A percentile compares a stretch with the other conserved stretches of the same genome.
Evolutionary conservation across 37 sponge, comb jelly and placozoan genomes (phyloP).

Genomic region (Dysidea cf. avara): DNA sequence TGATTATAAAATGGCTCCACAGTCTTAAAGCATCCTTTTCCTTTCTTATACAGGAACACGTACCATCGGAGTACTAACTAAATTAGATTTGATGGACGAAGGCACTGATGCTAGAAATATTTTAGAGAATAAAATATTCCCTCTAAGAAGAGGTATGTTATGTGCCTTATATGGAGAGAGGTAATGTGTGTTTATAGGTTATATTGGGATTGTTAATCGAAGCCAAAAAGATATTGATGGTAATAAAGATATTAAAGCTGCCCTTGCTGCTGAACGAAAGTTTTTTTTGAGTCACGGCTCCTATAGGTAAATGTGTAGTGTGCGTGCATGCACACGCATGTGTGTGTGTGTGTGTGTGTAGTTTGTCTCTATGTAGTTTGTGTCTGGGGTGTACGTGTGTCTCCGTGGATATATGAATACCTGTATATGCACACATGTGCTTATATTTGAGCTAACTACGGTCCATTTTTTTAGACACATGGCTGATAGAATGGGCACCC

Average conservation of each 20-base stretch:
- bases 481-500: slow-evolving; percentile 93
- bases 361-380: no score
- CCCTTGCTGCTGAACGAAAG: slow-evolving; percentile 91
- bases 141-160: slow-evolving; percentile 84
- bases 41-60: slow-evolving; percentile 37
- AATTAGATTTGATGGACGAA: slow-evolving; percentile 99
- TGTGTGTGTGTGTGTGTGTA: no score
- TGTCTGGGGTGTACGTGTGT: no score
- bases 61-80: slow-evolving; percentile 95
- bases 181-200: slow-evolving; percentile 41
- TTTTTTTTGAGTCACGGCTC: slow-evolving; percentile 94
- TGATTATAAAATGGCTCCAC: neutral
- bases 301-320: slow-evolving; percentile 51
- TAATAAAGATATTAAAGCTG: slow-evolving; percentile 96
- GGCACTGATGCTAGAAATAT: slow-evolving; percentile 95
- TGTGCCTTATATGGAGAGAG: neutral
- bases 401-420: no score
- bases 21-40: neutral
- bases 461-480: slow-evolving; percentile 70
- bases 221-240: slow-evolving; percentile 99
- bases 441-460: neutral
- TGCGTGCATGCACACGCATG: no score
- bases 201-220: slow-evolving; percentile 97
- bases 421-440: no score
- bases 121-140: slow-evolving; percentile 90